Base-by-base conservation (phyloP, 2,888 invertebrate genomes). In the Hyposoter dolosus region DNA sequence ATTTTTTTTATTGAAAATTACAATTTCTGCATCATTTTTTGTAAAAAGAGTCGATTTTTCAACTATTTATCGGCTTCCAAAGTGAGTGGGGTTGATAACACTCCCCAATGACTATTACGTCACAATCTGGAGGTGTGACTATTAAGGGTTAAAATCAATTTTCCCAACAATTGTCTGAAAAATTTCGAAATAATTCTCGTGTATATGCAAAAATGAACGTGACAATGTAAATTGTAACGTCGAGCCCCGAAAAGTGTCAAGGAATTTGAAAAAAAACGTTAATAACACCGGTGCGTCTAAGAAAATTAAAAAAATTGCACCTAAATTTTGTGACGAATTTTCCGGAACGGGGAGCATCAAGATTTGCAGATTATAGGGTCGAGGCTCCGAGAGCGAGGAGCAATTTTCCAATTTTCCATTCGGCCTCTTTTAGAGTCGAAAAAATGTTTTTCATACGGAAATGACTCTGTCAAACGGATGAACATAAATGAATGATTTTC, bases 341-440 rank as follows among this genome's bases (percentile, higher is more conserved):
- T 74, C 1, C 1, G n/a, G 35, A 56, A 17, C 5, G 28, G 4
- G 15, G 3, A 10, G 35, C 72, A 50, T 72, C 53, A 35, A 17
- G 43, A 60, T 75, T n/a, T 23, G 35, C 40, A 35, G 56, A 56
- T 72, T 56, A 71, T 10, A 69, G 69, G 35, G 72, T 35, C 53
- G 35, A n/a, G n/a, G 17, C 19, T 12, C 47, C 35, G 35, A 15
- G n/a, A 15, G 50, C n/a, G n/a, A n/a, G 1, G 10, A n/a, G 35
- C 28, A 65, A 65, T 76, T 76, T 76, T 76, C 45, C 43, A 65
- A 63, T 50, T 76, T 76, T 47, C 65, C 19, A 50, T 65, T 65
- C 63, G 32, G 47, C 65, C 35, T 32, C 63, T 76, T 47, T 65
- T 6, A 12, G 23, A 65, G 32, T 50, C 28, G 28, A 63, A 56